Percentiles rank a stretch among this genome's conserved stretches.
phyloP scores from a whole-genome alignment of 2,797 vertebrate species.

The Threskiornis aethiopicus region DNA sequence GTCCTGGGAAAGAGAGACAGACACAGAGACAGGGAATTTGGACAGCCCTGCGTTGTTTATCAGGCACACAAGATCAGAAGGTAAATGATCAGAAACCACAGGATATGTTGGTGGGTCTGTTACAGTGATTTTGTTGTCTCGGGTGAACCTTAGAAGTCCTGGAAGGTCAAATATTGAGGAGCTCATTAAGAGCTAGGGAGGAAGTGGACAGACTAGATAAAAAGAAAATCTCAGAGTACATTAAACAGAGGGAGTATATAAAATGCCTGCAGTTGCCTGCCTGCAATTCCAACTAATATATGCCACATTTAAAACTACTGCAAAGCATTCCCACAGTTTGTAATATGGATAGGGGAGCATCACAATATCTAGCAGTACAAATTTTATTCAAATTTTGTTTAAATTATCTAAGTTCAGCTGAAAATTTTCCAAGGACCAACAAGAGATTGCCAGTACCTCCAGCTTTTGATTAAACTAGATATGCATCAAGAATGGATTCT shows the following conservation, averaged over 20 bases:
- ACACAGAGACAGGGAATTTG: neutral
- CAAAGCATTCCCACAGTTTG: neutral
- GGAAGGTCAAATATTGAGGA: constrained; percentile 21
- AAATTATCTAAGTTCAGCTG: neutral
- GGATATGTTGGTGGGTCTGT: constrained; percentile 17
- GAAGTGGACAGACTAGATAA: constrained; percentile 32
- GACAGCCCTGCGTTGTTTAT: constrained; percentile 27
- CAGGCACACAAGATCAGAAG: constrained; percentile 1
- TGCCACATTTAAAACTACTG: neutral
- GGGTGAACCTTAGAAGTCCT: constrained; percentile 36
- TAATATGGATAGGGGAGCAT: neutral
- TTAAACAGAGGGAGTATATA: constrained; percentile 16
- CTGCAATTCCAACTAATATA: neutral
- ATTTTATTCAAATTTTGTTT: neutral
- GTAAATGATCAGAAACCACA: constrained; percentile 46
- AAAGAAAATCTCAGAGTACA: constrained; percentile 39
- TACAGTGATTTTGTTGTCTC: constrained; percentile 27
- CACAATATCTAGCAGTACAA: neutral
- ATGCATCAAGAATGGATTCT: neutral
- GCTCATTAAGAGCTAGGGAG: constrained; percentile 44
- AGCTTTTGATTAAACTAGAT: neutral
- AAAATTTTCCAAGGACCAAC: neutral
- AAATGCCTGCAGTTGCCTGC: neutral
- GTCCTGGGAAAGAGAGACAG: constrained; percentile 38
- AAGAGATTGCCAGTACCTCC: neutral